Percentiles rank a stretch among this genome's conserved stretches.
These are phyloP conservation scores for Sebastolobus altivelis DNA, from an alignment of 2,797 vertebrate genomes.

Conservation along the genomic window DNA sequence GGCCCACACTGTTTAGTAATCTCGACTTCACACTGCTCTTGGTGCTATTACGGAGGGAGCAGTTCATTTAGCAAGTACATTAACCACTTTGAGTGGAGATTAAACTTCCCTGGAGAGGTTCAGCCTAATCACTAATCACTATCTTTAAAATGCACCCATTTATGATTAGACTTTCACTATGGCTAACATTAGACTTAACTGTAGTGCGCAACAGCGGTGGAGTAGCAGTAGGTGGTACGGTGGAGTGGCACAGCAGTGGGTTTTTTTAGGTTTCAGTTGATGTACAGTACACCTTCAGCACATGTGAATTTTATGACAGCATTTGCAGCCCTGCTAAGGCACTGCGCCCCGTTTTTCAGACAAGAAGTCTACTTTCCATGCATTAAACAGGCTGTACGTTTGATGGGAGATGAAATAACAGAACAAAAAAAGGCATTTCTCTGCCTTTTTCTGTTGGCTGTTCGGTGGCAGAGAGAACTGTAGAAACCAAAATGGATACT, in stretches of 20 bases:
- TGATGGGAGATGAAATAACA: constrained; percentile 41
- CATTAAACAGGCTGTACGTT: constrained; percentile 53
- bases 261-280: constrained; percentile 21
- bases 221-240: constrained; percentile 47
- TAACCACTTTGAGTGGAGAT: constrained; percentile 83
- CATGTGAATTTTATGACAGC: constrained; percentile 52
- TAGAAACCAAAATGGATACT: constrained; percentile 47
- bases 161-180: constrained; percentile 77
- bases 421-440: constrained; percentile 16
- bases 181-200: constrained; percentile 71
- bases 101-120: constrained; percentile 81
- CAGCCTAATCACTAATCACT: constrained; percentile 83
- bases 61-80: constrained; percentile 84
- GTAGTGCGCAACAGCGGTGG: constrained; percentile 49
- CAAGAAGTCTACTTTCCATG: constrained; percentile 46
- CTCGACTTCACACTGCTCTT: constrained; percentile 76
- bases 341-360: constrained; percentile 41
- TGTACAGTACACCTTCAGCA: constrained; percentile 45
- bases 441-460: constrained; percentile 29
- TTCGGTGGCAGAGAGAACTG: constrained; percentile 39
- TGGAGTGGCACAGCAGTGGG: constrained; percentile 21
- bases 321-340: constrained; percentile 36
- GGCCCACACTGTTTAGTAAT: constrained; percentile 79
- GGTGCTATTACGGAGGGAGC: constrained; percentile 78
- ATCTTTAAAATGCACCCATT: constrained; percentile 83